Evolutionary conservation across 2,113 vertebrate genomes (phyloP), one percentile per base, ranked within the genome.

Genomic region (Manacus vitellinus): DNA sequence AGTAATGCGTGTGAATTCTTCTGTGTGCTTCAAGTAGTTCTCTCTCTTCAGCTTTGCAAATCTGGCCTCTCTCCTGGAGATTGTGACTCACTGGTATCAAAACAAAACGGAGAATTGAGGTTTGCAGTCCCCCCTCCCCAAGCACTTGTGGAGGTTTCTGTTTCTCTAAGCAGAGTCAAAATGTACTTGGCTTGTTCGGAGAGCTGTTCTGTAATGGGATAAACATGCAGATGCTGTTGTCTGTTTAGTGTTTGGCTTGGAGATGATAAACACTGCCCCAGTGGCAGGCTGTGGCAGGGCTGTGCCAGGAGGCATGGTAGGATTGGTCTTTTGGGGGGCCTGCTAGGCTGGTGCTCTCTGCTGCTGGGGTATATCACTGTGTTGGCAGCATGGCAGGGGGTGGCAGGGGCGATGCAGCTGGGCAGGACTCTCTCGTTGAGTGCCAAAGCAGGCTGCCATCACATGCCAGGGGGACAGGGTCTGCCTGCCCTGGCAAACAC

Each of bases 171-270:
- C 73, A 55, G 91, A 95, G 87, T 96, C 89, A 89, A 58, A 95
- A 75, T 94, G 92, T 78, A 84, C 89, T 92, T 95, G 93, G 80
- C 93, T 93, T 39, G 18, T 91, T 95, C 65, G 0, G 41, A 78
- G 92, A 70, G 78, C 89, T 87, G 77, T 67, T 94, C 95, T 75
- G 88, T 71, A 31, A 77, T 85, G 91, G 94, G 82, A 85, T 96
- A 97, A 95, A 96, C 87, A 88, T 96, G 87, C 92, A 94, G 91
- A 94, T 89, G 85, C 91, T 95, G 92, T 89, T 94, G 87, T 90
- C 89, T 97, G 86, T 86, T 94, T 79, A 59, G 94, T 52, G 70
- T 92, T 95, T 95, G 89, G 72, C 91, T 95, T 88, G 44, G 79
- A 73, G 81, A 54, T 74, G 72, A 59, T 86, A 92, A 90, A 92